Conservation (phyloP, 1,140 invertebrate species). For the Anthonomus grandis region DNA sequence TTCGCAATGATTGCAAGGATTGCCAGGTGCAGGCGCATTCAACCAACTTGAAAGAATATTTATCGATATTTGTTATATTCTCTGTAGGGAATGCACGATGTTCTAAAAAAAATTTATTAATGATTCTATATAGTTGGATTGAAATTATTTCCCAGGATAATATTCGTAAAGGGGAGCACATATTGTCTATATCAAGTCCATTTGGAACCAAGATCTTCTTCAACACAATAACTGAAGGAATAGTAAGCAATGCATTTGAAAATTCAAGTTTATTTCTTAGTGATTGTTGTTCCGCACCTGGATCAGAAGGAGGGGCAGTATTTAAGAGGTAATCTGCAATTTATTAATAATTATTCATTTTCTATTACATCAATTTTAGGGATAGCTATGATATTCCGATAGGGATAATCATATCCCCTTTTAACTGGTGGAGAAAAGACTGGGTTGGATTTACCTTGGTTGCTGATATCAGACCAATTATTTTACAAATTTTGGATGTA, state of each 20-base stretch:
- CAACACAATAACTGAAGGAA: constrained; percentile 11
- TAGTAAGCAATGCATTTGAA: constrained; percentile 4
- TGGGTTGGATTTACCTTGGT: constrained; percentile 59
- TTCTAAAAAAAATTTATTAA: background rate
- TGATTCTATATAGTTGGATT: background rate
- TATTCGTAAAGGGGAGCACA: background rate
- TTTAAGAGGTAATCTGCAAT: constrained; percentile 39
- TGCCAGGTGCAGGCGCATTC: background rate
- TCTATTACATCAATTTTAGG: constrained; percentile 4
- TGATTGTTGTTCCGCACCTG: constrained; percentile 56
- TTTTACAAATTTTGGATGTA: constrained; percentile 9
- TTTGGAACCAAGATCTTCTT: constrained; percentile 9
- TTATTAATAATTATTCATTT: background rate
- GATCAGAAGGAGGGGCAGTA: constrained; percentile 59
- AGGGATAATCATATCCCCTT: constrained; percentile 57
- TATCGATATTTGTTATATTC: background rate
- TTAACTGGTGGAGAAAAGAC: constrained; percentile 60
- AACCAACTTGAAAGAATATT: background rate
- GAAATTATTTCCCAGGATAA: background rate
- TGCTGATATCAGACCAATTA: constrained; percentile 21
- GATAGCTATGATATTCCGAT: constrained; percentile 34
- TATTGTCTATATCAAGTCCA: constrained; percentile 3
- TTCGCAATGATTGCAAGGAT: background rate
- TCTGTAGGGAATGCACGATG: background rate
- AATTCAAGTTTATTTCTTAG: constrained; percentile 51